Base-by-base conservation (phyloP, 2,797 vertebrate genomes). In the Sebastes cheni region DNA sequence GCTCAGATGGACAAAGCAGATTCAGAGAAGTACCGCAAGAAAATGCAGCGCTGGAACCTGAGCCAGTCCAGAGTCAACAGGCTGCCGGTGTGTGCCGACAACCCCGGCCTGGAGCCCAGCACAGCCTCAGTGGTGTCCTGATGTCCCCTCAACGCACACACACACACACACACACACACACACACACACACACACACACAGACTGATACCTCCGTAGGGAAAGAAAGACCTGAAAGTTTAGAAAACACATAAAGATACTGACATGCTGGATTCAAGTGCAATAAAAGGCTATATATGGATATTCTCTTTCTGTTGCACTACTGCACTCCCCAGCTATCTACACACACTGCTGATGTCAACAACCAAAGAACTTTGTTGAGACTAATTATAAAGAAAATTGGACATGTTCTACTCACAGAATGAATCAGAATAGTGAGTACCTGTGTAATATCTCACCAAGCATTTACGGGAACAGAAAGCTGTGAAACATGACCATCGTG, bases 11-110 rank as follows among this genome's bases (percentile, higher is more conserved):
- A 96, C 66, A 86, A 71, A 58, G 86, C 90, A 29, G 75, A 86
- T 7, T 75, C 86, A 0, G 55, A 95, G 59, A 72, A 81, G 27
- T 93, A 90, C 80, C 77, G 4, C 1, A 79, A 75, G 56, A 91
- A 89, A 58, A 88, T 96, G 61, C 93, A 89, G 67, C 84, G 67
- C 25, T 95, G 95, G 94, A 95, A 91, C 77, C 67, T 59, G 30
- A 82, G 55, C 14, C 84, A 60, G 9, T 42, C 83, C 12, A 27
- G 22, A 25, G 8, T 5, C 76, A 67, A 18, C 42, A 50, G 76
- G 56, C 50, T 67, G 20, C 72, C 65, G 0, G 82, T 89, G 18
- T 72, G 68, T 2, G 73, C 55, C 0, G 78, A 88, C 69, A 79
- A 88, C 73, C 77, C 84, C 0, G 59, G 67, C 30, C 80, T 85